Evolutionary conservation across 2,888 invertebrate genomes (phyloP).

Genomic region (Dilophus febrilis): DNA sequence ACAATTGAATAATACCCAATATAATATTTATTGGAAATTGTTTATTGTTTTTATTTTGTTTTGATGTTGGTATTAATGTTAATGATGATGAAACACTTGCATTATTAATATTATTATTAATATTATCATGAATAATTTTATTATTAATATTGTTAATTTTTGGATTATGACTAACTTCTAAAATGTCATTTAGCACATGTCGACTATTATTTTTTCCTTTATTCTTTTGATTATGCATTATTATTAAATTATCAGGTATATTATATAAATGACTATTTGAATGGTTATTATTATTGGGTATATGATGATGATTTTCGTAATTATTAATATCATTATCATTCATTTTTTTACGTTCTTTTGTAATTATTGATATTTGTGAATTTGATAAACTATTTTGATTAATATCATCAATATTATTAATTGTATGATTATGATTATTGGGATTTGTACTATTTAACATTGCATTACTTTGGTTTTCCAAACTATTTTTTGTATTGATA

Average conservation of each 20-base stretch:
- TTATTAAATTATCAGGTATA: not conserved
- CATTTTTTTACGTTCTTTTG: slow-evolving; percentile 5
- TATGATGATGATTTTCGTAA: not conserved
- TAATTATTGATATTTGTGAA: slow-evolving; percentile 24
- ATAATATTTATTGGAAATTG: slow-evolving; percentile 13
- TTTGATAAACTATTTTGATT: slow-evolving; percentile 22
- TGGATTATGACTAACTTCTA: slow-evolving; percentile 1
- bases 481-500: too few species aligned
- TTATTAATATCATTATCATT: too few species aligned
- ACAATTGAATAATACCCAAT: slow-evolving; percentile 24
- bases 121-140: not conserved
- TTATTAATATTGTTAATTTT: not conserved
- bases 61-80: not conserved
- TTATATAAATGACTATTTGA: not conserved
- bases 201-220: too few species aligned
- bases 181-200: not conserved
- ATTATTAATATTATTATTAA: slow-evolving; percentile 2
- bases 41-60: slow-evolving; percentile 15
- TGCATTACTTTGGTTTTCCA: slow-evolving; percentile 17
- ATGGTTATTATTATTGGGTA: too few species aligned
- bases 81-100: slow-evolving; percentile 1
- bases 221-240: not conserved
- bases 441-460: slow-evolving; percentile 22
- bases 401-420: slow-evolving; percentile 19
- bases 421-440: too few species aligned